A percentile compares a stretch with the other conserved stretches of the same genome.
phyloP scores from a whole-genome alignment of 2,888 invertebrate genomes.

The Tridacna crocea region DNA sequence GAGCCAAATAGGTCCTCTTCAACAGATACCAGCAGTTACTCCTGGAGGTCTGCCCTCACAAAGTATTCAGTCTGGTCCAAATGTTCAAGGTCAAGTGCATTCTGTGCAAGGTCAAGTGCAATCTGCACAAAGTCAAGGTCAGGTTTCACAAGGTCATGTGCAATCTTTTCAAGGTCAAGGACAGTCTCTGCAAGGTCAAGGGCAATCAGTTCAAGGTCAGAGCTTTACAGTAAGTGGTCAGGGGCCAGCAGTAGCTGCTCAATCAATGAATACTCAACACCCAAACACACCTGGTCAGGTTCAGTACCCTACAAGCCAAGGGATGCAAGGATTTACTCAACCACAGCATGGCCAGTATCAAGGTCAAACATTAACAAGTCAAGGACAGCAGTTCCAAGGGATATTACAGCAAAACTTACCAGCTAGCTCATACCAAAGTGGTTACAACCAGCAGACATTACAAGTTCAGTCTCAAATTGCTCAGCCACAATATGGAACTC shows the following conservation, averaged over 20 bases:
- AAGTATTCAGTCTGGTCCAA: neutral
- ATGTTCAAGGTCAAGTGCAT: conserved; percentile 14
- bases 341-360: neutral
- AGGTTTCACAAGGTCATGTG: neutral
- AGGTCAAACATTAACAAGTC: conserved; percentile 16
- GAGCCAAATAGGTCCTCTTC: neutral
- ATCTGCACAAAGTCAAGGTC: conserved; percentile 6
- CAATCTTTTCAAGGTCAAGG: conserved; percentile 21
- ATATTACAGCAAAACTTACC: neutral
- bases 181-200: neutral
- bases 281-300: neutral
- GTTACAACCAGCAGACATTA: neutral
- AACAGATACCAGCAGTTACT: neutral
- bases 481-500: conserved; percentile 34
- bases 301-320: conserved; percentile 10
- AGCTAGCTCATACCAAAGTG: neutral
- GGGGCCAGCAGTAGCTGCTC: neutral
- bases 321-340: neutral
- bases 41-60: neutral
- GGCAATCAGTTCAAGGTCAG: conserved; percentile 1
- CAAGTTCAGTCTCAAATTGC: neutral
- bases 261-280: neutral
- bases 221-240: neutral
- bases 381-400: conserved; percentile 24
- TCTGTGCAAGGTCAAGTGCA: conserved; percentile 1